Evolutionary conservation across 2,888 invertebrate genomes (phyloP).

Genomic region (Nudaria mundana): DNA sequence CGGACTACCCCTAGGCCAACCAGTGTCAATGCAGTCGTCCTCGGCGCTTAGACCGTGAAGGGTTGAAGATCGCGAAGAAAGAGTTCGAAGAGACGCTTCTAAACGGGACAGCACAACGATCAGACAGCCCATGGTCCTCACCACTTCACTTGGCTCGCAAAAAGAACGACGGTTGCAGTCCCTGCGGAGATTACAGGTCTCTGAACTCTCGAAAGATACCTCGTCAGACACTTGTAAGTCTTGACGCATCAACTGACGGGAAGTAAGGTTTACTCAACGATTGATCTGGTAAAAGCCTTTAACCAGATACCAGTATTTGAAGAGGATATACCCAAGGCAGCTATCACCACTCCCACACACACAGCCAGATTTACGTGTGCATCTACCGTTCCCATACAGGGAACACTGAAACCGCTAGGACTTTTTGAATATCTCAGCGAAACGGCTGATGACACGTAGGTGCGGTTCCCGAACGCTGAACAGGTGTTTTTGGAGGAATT

Average conservation of each 20-base stretch:
- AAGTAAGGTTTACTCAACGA: not conserved
- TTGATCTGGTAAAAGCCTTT: conserved; percentile 5
- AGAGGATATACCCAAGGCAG: conserved; percentile 3
- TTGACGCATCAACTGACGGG: conserved; percentile 4
- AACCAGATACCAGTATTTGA: not conserved
- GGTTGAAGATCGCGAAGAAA: not conserved
- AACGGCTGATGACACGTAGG: too few species aligned
- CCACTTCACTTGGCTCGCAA: conserved; percentile 6
- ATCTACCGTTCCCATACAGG: too few species aligned
- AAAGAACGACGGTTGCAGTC: conserved; percentile 10
- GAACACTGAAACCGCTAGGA: too few species aligned
- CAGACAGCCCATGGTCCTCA: too few species aligned
- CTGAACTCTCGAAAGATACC: conserved; percentile 7
- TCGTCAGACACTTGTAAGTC: conserved; percentile 4
- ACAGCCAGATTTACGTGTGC: too few species aligned
- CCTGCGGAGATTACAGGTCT: conserved; percentile 7
- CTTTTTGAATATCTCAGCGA: too few species aligned
- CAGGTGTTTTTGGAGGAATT: too few species aligned
- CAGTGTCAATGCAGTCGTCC: conserved; percentile 4
- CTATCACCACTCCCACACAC: conserved; percentile 1
- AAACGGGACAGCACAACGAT: conserved; percentile 3
- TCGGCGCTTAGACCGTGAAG: conserved; percentile 7
- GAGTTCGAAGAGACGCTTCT: conserved; percentile 7
- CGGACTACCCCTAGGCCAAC: conserved; percentile 9
- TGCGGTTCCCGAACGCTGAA: too few species aligned